Evolutionary conservation across 2,797 vertebrate genomes (phyloP), one percentile per base, ranked within the genome.

Genomic region (Labeo calbasu): DNA sequence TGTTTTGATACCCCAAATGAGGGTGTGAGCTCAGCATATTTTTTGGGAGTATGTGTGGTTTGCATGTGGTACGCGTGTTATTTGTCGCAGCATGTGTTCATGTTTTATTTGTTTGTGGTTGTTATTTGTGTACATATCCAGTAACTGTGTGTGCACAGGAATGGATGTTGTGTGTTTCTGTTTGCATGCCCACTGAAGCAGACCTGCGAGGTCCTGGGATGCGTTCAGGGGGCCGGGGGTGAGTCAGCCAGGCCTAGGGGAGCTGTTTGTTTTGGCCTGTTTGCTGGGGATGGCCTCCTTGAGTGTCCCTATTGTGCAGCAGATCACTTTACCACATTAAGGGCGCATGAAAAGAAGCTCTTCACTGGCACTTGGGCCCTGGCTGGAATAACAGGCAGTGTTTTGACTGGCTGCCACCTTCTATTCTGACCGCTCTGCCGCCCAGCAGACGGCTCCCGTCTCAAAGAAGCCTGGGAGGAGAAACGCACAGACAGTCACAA

Each of bases 341-440:
- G 92, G 88, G 90, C 14, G 90, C 83, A 92, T 95, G 93, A 95
- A 95, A 94, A 94, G 95, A 94, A 91, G 90, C 94, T 95, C 94
- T 96, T 95, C 93, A 94, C 83, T 90, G 85, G 89, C 92, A 93
- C 92, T 95, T 91, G 91, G 92, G 92, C 89, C 92, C 90, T 90
- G 91, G 81, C 89, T 93, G 90, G 90, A 92, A 91, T 91, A 93
- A 93, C 94, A 71, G 90, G 88, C 86, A 91, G 91, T 96, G 94
- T 95, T 95, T 95, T 95, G 95, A 96, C 94, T 94, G 92, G 92
- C 92, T 93, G 94, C 92, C 94, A 94, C 92, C 93, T 93, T 91
- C 92, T 92, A 93, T 95, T 95, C 94, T 93, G 92, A 90, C 90
- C 73, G 83, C 90, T 89, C 86, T 79, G 90, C 87, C 87, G 88